Conservation (phyloP, 2,797 vertebrate species). For the Gadopsis bispinosus region DNA sequence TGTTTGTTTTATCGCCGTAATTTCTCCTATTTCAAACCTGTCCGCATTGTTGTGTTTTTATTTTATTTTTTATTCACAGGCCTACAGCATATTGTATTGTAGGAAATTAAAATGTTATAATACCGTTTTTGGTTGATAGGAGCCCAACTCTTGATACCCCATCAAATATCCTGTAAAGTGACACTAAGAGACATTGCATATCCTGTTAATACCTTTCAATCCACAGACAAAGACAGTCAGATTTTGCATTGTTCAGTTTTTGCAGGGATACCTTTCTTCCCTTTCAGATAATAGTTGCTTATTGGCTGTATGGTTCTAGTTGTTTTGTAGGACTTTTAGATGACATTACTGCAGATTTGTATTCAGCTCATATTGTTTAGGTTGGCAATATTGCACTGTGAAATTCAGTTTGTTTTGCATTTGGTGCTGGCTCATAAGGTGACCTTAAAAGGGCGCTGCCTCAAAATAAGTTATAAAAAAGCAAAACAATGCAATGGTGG, state of each 20-base stretch:
- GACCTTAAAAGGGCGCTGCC: constrained; percentile 28
- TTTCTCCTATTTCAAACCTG: neutral
- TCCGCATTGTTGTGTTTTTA: no score
- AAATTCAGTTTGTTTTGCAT: constrained; percentile 27
- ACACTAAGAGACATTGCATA: constrained; percentile 32
- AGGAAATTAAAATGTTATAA: constrained; percentile 39
- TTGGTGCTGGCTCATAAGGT: neutral
- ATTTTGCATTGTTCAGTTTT: neutral
- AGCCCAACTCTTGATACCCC: constrained; percentile 10
- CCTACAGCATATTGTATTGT: neutral
- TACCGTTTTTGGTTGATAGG: neutral
- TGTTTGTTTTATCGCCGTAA: neutral
- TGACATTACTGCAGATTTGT: constrained; percentile 1
- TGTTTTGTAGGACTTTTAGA: neutral
- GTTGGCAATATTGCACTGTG: neutral
- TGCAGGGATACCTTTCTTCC: neutral
- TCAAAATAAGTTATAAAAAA: constrained; percentile 31
- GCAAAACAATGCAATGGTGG: constrained; percentile 13
- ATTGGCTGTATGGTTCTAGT: neutral
- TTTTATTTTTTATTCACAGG: neutral
- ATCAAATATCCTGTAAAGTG: constrained; percentile 46
- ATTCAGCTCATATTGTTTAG: constrained; percentile 14
- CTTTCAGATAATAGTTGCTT: neutral
- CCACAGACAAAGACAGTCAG: neutral
- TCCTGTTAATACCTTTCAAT: constrained; percentile 26